phyloP scores from a whole-genome alignment of 2,888 invertebrate genomes.

The Aphodius sticticus region DNA sequence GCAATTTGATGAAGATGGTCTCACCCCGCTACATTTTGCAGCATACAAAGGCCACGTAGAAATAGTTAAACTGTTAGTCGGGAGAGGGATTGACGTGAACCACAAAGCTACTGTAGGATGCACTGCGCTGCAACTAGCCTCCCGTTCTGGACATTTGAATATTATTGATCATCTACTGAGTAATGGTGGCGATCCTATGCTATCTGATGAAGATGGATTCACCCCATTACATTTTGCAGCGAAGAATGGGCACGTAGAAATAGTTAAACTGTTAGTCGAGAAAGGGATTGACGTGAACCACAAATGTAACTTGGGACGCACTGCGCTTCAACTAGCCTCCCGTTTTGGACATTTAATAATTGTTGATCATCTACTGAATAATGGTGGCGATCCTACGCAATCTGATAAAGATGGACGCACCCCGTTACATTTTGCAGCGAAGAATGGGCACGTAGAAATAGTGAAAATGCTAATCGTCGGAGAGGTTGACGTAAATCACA shows the following conservation, averaged over 20 bases:
- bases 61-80: background rate
- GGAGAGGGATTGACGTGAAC: background rate
- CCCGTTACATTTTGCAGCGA: background rate
- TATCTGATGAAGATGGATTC: background rate
- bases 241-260: background rate
- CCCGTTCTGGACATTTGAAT: background rate
- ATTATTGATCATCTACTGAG: background rate
- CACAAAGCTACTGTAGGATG: background rate
- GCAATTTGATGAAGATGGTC: background rate
- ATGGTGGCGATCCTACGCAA: background rate
- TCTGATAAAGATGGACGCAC: background rate
- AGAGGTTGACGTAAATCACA: background rate
- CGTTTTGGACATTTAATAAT: background rate
- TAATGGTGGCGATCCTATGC: background rate
- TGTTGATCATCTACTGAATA: background rate
- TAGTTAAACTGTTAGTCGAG: background rate
- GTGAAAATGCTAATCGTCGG: background rate
- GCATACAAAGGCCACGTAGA: background rate
- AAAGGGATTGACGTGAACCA: background rate
- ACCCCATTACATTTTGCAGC: background rate
- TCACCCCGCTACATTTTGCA: background rate
- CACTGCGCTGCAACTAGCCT: background rate
- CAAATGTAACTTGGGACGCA: background rate
- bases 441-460: background rate
- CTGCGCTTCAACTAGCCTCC: background rate